phyloP scores from a whole-genome alignment of 2,113 vertebrate species.

The Tretioscincus oriximinensis region DNA sequence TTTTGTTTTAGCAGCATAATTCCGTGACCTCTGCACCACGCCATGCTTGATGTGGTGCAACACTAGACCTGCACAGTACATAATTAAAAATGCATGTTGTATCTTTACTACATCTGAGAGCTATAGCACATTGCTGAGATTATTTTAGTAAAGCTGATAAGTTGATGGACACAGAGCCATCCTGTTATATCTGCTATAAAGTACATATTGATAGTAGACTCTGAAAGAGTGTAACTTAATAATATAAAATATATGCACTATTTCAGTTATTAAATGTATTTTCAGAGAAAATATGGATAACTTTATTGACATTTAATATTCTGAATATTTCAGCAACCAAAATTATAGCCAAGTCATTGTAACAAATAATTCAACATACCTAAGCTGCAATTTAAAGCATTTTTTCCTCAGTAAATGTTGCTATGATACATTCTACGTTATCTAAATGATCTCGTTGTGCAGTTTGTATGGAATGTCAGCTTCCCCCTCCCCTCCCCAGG shows the following conservation, averaged over 20 bases:
- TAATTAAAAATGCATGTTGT: too few species aligned
- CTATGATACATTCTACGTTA: neutral
- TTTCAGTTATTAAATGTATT: neutral
- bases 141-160: too few species aligned
- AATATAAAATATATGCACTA: neutral
- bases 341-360: neutral
- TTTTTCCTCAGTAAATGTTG: neutral
- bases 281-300: neutral
- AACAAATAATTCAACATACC: neutral
- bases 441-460: neutral
- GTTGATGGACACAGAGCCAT: too few species aligned
- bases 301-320: neutral
- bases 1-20: too few species aligned
- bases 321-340: neutral
- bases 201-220: too few species aligned
- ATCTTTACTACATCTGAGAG: too few species aligned
- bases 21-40: too few species aligned
- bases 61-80: too few species aligned
- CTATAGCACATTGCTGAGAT: too few species aligned
- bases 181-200: too few species aligned
- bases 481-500: neutral
- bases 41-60: too few species aligned
- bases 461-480: neutral
- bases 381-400: neutral
- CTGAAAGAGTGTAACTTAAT: slow-evolving; percentile 12